Conservation (phyloP, 2,888 invertebrate genomes). For the Lepeophtheirus nordmannii region DNA sequence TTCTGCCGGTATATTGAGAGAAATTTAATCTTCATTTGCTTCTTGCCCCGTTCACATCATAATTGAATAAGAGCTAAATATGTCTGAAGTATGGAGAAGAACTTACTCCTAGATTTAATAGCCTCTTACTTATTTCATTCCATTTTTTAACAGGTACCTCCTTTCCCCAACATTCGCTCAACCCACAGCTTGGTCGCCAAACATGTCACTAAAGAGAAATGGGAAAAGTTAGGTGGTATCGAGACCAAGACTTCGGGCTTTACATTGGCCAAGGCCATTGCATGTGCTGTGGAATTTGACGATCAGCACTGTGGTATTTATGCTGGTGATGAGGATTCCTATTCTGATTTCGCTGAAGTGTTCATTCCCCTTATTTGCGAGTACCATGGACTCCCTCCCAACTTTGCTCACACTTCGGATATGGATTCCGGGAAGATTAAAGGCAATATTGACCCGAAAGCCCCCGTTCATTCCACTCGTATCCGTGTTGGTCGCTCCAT, state of each 20-base stretch:
- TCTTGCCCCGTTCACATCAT: neutral
- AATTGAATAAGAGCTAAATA: neutral
- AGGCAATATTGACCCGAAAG: conserved; percentile 22
- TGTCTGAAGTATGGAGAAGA: neutral
- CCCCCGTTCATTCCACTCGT: conserved; percentile 24
- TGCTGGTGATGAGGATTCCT: conserved; percentile 23
- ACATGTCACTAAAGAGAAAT: conserved; percentile 18
- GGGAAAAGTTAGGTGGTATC: conserved; percentile 17
- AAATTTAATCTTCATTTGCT: neutral
- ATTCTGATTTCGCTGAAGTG: conserved; percentile 18
- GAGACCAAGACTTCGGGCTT: conserved; percentile 24
- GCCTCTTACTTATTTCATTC: too few species aligned
- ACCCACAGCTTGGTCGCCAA: conserved; percentile 24
- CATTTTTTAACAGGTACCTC: neutral
- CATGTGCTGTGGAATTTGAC: conserved; percentile 25
- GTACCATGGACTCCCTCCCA: conserved; percentile 21
- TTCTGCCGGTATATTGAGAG: neutral
- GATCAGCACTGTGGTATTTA: conserved; percentile 25
- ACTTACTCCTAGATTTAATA: neutral
- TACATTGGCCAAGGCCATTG: conserved; percentile 23
- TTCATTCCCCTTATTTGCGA: conserved; percentile 23
- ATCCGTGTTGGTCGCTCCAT: conserved; percentile 26
- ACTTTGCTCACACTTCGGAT: conserved; percentile 19
- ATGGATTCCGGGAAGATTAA: conserved; percentile 22
- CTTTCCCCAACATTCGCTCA: conserved; percentile 23